phyloP scores from a whole-genome alignment of 2,113 vertebrate genomes.

The Myotis davidii region DNA sequence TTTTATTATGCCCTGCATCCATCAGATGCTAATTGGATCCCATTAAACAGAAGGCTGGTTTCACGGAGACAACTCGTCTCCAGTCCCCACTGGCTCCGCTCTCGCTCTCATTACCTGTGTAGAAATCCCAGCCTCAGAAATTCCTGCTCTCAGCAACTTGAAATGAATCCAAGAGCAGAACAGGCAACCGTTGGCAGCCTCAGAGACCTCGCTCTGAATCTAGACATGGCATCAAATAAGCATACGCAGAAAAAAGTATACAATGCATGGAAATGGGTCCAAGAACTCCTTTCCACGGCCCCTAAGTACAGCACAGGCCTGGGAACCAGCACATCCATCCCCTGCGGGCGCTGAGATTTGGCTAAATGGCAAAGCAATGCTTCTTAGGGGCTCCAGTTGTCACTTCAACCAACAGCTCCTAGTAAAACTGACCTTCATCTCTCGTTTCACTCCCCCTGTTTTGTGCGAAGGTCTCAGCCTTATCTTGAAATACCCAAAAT shows the following conservation, averaged over 20 bases:
- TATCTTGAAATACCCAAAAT: slow-evolving; percentile 14
- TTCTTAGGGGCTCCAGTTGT: not conserved
- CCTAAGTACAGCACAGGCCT: not conserved
- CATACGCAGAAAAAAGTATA: slow-evolving; percentile 46
- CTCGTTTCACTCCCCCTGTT: not conserved
- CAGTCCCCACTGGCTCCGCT: rapidly evolving
- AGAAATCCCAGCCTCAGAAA: not conserved
- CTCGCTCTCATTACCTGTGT: not conserved
- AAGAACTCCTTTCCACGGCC: not conserved
- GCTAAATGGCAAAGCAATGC: not conserved
- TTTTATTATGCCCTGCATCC: not conserved
- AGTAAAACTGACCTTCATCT: not conserved
- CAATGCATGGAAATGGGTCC: slow-evolving; percentile 48
- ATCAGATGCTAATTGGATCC: not conserved
- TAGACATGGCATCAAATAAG: slow-evolving; percentile 24
- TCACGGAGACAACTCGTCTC: not conserved
- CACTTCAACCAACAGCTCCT: not conserved
- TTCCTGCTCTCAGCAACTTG: slow-evolving; percentile 11
- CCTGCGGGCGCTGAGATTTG: not conserved
- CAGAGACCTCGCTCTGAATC: slow-evolving; percentile 19
- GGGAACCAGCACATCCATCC: not conserved
- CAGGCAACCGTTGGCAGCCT: slow-evolving; percentile 38
- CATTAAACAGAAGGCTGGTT: not conserved
- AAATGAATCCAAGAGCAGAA: slow-evolving; percentile 6
- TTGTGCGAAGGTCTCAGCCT: not conserved